These are phyloP conservation scores for Pteromalus puparum DNA, from an alignment of 1,140 invertebrate species.

Conservation along the genomic window DNA sequence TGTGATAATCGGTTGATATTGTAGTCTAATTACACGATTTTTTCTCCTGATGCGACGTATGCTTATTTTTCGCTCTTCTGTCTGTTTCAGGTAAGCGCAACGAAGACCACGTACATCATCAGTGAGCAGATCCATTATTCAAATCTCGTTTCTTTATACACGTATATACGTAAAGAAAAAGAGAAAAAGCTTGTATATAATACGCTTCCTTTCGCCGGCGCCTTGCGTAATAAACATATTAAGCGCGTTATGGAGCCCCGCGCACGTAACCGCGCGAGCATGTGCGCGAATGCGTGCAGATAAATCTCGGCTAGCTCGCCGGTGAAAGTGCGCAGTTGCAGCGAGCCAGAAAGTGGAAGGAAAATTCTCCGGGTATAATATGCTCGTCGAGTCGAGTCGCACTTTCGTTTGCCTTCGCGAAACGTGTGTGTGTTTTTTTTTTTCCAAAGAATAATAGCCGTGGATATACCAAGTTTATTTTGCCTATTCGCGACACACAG, in stretches of 20 bases:
- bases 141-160: too few species aligned
- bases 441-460: too few species aligned
- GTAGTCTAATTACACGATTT: too few species aligned
- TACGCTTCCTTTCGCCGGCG: slow-evolving; percentile 10
- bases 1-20: background rate
- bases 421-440: background rate
- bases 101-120: too few species aligned
- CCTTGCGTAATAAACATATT: slow-evolving; percentile 33
- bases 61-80: background rate
- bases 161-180: background rate
- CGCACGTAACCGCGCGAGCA: background rate
- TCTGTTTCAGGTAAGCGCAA: background rate
- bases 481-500: too few species aligned
- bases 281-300: slow-evolving; percentile 27
- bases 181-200: too few species aligned
- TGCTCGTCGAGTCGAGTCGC: background rate
- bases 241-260: slow-evolving; percentile 2
- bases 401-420: slow-evolving; percentile 7
- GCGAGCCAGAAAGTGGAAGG: slow-evolving; percentile 17
- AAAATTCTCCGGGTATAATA: background rate
- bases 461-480: too few species aligned
- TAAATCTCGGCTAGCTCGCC: slow-evolving; percentile 26
- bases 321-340: background rate
- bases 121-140: too few species aligned
- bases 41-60: too few species aligned